phyloP scores from a whole-genome alignment of 1,140 invertebrate species.

The Megathymus violae region DNA sequence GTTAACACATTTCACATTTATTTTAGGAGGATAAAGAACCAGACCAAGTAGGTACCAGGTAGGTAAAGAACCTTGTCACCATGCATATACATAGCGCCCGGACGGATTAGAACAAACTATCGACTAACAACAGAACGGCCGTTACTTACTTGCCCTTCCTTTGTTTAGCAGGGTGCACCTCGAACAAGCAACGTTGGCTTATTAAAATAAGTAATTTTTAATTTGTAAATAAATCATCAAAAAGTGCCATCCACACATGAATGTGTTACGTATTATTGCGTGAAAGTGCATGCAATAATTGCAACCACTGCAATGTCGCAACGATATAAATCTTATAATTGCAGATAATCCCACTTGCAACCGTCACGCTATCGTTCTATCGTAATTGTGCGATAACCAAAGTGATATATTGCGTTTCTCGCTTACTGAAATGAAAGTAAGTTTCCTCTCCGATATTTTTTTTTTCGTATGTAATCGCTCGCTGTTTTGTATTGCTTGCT shows the following conservation, averaged over 20 bases:
- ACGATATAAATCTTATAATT: slow-evolving; percentile 1
- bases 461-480: background rate
- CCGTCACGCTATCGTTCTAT: background rate
- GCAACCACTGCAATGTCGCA: background rate
- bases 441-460: background rate
- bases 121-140: too few species aligned
- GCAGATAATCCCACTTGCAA: background rate
- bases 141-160: too few species aligned
- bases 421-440: background rate
- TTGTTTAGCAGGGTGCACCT: too few species aligned
- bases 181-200: too few species aligned
- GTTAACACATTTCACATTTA: too few species aligned
- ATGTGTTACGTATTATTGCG: slow-evolving; percentile 2
- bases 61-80: too few species aligned
- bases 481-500: background rate
- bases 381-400: background rate
- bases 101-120: too few species aligned
- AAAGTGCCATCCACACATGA: background rate
- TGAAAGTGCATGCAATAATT: slow-evolving; percentile 6
- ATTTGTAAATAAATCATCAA: too few species aligned
- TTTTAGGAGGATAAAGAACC: too few species aligned
- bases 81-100: too few species aligned
- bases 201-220: too few species aligned
- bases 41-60: too few species aligned
- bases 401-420: background rate